Conservation (phyloP, 2,888 invertebrate genomes). For the Clostera curtula region DNA sequence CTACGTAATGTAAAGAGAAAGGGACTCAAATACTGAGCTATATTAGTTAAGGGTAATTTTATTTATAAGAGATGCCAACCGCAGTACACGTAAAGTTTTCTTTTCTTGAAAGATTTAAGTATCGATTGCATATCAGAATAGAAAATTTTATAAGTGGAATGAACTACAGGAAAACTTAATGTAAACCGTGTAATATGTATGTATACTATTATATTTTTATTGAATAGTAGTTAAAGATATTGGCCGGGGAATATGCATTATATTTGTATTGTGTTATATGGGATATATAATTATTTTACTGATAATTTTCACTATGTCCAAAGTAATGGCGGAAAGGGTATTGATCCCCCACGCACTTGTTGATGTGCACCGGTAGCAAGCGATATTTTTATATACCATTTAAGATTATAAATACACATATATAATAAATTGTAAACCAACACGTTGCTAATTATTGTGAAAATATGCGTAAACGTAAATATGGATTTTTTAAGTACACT, state of each 20-base stretch:
- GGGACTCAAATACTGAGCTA: conserved; percentile 5
- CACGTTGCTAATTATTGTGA: no score
- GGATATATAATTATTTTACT: conserved; percentile 24
- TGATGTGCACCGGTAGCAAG: conserved; percentile 44
- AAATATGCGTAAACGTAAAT: no score
- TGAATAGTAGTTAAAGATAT: conserved; percentile 3
- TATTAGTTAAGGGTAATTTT: background rate
- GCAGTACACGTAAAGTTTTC: background rate
- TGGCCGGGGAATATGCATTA: conserved; percentile 37
- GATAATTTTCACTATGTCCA: conserved; percentile 74
- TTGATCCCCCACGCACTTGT: conserved; percentile 63
- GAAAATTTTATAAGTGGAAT: no score
- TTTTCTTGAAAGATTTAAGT: conserved; percentile 2
- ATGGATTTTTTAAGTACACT: no score
- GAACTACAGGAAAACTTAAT: no score
- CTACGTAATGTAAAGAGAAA: conserved; percentile 3
- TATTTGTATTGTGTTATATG: conserved; percentile 1
- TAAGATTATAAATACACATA: background rate
- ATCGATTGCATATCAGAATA: conserved; percentile 11
- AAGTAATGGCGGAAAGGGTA: conserved; percentile 66
- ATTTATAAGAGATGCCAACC: conserved; percentile 1
- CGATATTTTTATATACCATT: conserved; percentile 4
- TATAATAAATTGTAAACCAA: background rate
- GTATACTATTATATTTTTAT: conserved; percentile 1
- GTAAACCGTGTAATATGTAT: no score